These are phyloP conservation scores for Hyposoter dolosus DNA, from an alignment of 2,888 invertebrate genomes.

Conservation along the genomic window DNA sequence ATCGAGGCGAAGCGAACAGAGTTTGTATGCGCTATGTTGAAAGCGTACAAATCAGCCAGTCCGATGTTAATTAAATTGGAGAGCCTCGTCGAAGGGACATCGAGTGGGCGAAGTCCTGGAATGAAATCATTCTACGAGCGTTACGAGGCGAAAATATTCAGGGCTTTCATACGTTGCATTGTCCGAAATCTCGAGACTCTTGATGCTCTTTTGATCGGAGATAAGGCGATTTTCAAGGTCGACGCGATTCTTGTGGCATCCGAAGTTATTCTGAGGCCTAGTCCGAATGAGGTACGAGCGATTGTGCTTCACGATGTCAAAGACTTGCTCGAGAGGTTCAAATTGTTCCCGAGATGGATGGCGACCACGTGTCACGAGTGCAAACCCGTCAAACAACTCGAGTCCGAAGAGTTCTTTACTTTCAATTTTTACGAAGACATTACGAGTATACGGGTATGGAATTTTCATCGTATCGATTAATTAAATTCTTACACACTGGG, in stretches of 20 bases:
- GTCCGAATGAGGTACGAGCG: slow-evolving; percentile 91
- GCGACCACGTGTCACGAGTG: slow-evolving; percentile 92
- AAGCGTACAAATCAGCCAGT: slow-evolving; percentile 92
- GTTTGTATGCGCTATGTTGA: slow-evolving; percentile 89
- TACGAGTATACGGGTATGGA: slow-evolving; percentile 86
- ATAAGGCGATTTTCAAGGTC: slow-evolving; percentile 91
- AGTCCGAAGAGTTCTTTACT: slow-evolving; percentile 87
- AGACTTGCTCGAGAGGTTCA: slow-evolving; percentile 92
- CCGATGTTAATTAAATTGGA: slow-evolving; percentile 95
- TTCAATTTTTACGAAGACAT: slow-evolving; percentile 94
- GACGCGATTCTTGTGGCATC: slow-evolving; percentile 91
- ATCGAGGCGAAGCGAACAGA: slow-evolving; percentile 90
- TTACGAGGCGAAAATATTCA: slow-evolving; percentile 94
- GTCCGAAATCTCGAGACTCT: slow-evolving; percentile 90
- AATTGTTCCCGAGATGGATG: slow-evolving; percentile 94
- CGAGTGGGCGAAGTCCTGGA: slow-evolving; percentile 90
- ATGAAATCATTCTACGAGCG: slow-evolving; percentile 92
- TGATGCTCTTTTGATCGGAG: slow-evolving; percentile 86
- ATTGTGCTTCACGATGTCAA: slow-evolving; percentile 90
- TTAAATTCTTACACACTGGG: no score
- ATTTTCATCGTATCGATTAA: neutral
- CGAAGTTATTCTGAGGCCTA: slow-evolving; percentile 91
- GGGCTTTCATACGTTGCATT: slow-evolving; percentile 86
- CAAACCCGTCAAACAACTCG: slow-evolving; percentile 87
- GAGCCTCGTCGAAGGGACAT: slow-evolving; percentile 92